Percentiles rank a stretch among this genome's conserved stretches.
Conservation (phyloP, 1,140 invertebrate genomes). For the Linepithema humile region DNA sequence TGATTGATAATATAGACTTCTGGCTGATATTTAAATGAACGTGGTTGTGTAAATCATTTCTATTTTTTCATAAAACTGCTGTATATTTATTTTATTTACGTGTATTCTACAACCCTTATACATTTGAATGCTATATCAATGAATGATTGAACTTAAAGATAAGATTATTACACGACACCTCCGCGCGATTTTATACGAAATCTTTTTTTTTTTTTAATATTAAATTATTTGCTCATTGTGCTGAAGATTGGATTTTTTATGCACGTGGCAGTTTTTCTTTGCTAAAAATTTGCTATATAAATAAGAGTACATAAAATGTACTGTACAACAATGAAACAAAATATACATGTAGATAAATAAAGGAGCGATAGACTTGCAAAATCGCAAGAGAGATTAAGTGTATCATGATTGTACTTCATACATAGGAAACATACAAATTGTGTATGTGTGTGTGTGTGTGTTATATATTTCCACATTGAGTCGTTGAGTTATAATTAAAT, state of each 20-base stretch:
- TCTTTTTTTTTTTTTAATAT: no score
- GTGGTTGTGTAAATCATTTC: not conserved
- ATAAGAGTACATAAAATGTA: not conserved
- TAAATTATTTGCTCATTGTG: no score
- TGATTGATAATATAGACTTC: no score
- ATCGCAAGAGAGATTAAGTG: conserved; percentile 18
- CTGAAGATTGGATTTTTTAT: no score
- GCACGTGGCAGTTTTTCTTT: no score
- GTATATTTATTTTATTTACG: conserved; percentile 57
- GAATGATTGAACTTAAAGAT: not conserved
- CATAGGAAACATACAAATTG: conserved; percentile 34
- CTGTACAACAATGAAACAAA: not conserved
- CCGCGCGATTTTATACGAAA: no score
- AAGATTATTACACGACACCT: no score
- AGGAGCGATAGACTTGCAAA: conserved; percentile 60
- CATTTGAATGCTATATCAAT: not conserved
- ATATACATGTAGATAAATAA: conserved; percentile 63
- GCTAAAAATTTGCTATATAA: no score
- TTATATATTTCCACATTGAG: not conserved
- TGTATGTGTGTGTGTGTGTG: not conserved
- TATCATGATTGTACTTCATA: not conserved
- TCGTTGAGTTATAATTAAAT: conserved; percentile 1
- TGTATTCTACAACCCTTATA: conserved; percentile 14
- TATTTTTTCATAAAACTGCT: conserved; percentile 11
- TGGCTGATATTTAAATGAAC: not conserved